Evolutionary conservation across 2,113 vertebrate species (phyloP), one percentile per base, ranked within the genome.

Genomic region (Nibea albiflora): DNA sequence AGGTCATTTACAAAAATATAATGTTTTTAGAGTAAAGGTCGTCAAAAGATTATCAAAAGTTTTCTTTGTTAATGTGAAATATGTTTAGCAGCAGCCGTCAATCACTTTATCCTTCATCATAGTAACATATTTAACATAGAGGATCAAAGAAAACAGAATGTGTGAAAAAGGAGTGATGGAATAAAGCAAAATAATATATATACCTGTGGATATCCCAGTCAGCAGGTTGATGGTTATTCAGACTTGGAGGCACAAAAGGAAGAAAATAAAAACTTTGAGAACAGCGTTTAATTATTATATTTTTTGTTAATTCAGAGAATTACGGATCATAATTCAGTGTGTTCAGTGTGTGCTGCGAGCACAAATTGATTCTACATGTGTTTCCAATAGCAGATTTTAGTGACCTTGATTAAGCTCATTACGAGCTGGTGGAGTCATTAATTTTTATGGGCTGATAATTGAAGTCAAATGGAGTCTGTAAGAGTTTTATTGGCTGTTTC

Each of bases 401-500:
- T 15, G 42, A 58, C 61, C 61, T 78, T 60, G 53, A 62, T 9
- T 22, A 26, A 65, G 50, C 63, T 49, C 47, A 52, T 78, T 28
- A 52, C 12, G 50, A 24, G 26, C 28, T 10, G 11, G 26, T 26
- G 67, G 35, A 50, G 69, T 22, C 28, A 12, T 67, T 35, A 16
- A 20, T 49, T 39, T 57, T 76, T 44, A 74, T 26, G 61, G 9
- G 0, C 52, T 61, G 56, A 79, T 73, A 52, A 70, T 20, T 76
- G 66, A 61, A 81, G 69, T 84, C 53, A 44, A n/a, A 72, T 52
- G 44, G 76, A 44, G 61, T 73, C 57, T 28, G 53, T 52, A 17
- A 8, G 53, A 60, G 68, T 46, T 46, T 50, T 28, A 67, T 39
- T 3, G 44, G 24, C 31, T 16, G 61, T 54, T 73, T 73, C 22